These are phyloP conservation scores for Sclerurus mexicanus DNA, from an alignment of 2,113 vertebrate genomes.

Conservation along the genomic window DNA sequence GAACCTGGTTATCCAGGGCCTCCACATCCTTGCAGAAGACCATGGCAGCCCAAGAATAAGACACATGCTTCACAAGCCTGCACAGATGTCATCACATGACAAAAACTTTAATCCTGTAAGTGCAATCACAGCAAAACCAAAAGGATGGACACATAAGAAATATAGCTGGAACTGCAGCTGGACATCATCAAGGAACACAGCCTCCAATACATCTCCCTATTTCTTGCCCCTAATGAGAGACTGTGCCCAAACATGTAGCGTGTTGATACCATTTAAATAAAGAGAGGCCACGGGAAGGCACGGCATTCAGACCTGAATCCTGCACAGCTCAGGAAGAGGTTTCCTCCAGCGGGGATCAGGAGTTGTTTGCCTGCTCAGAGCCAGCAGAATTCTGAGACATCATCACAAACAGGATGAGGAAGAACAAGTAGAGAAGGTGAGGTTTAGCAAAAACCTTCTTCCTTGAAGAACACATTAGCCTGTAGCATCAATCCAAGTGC, in stretches of 20 bases:
- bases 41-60: background rate
- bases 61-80: background rate
- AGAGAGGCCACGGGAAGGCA: background rate
- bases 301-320: accelerated
- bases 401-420: background rate
- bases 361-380: background rate
- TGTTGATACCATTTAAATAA: background rate
- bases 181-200: background rate
- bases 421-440: background rate
- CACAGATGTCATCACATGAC: background rate
- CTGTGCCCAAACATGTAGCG: accelerated
- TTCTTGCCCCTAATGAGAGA: background rate
- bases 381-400: background rate
- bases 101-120: background rate
- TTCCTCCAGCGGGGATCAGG: accelerated
- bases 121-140: background rate
- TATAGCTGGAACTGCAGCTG: background rate
- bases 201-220: background rate
- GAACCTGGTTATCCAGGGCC: background rate
- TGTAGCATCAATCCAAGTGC: background rate
- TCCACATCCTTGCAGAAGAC: background rate
- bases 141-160: background rate
- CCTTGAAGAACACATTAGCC: background rate
- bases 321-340: background rate
- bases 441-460: background rate